Base-by-base conservation (phyloP, 2,797 vertebrate genomes). In the Iguana delicatissima region DNA sequence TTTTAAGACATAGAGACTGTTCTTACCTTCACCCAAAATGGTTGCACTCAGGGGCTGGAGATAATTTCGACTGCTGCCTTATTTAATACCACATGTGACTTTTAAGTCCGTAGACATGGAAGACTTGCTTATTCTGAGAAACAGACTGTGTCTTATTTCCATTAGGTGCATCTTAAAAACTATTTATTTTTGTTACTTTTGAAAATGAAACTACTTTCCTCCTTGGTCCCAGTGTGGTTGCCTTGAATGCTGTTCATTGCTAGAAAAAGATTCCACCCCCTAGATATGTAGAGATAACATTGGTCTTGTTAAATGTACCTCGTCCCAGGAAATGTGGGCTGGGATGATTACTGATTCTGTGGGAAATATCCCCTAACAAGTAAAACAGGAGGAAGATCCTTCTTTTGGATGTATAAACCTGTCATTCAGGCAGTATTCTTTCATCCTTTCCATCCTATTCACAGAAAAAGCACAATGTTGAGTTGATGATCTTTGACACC, bases 401-500 rank as follows among this genome's bases (percentile, higher is more conserved):
- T 32, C 29, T 69, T 69, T 69, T 12, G 26, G 26, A 10, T 29
- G 10, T 69, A 69, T 4, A 69, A 2, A 69, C 67, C 67, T 0
- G 0, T 50, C 10, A 7, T 50, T 0, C 16, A 80, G 24, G 18
- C 22, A 77, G 18, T 38, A 55, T 57, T 52, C 35, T 69, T 89
- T 0, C 6, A 4, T 20, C 80, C 83, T 10, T 42, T 84, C 32
- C 1, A 0, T 46, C 74, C 72, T 84, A 83, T 87, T 80, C 76
- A n/a, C 1, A 35, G 8, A n/a, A 86, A n/a, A 32, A 0, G 0
- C 3, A 0, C n/a, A 46, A 73, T 90, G 22, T 0, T 76, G 1
- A 52, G 12, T 38, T 62, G 35, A 9, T 46, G 32, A 57, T 80
- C 20, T 87, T 82, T 14, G n/a, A 32, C 32, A 6, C 14, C 14